These are phyloP conservation scores for Panopea generosa DNA, from an alignment of 2,888 invertebrate genomes.

Conservation along the genomic window DNA sequence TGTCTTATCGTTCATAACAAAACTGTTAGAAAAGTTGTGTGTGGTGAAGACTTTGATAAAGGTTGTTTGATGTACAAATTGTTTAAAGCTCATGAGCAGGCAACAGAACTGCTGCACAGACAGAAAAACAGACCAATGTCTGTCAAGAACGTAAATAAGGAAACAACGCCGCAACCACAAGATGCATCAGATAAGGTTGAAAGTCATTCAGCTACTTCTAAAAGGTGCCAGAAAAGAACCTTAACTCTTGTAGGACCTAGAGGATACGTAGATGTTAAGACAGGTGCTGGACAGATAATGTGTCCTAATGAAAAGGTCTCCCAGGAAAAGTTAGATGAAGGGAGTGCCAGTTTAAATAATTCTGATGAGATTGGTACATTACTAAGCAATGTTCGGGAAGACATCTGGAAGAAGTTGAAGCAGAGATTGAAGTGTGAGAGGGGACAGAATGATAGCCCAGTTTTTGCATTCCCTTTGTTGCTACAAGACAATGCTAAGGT, in stretches of 20 bases:
- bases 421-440: constrained; percentile 78
- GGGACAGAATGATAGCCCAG: constrained; percentile 82
- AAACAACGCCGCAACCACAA: too few species aligned
- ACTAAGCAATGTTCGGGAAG: constrained; percentile 75
- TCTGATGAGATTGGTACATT: constrained; percentile 51
- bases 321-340: background rate
- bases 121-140: background rate
- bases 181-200: too few species aligned
- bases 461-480: constrained; percentile 80
- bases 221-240: too few species aligned
- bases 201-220: too few species aligned
- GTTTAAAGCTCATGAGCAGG: constrained; percentile 74
- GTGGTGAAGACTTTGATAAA: constrained; percentile 20
- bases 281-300: constrained; percentile 43
- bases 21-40: constrained; percentile 59
- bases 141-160: too few species aligned
- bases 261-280: constrained; percentile 29
- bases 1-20: constrained; percentile 78
- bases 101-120: constrained; percentile 54
- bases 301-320: background rate
- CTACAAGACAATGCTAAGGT: constrained; percentile 69
- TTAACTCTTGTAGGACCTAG: constrained; percentile 2
- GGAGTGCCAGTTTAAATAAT: background rate
- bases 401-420: constrained; percentile 76
- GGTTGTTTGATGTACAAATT: constrained; percentile 71